phyloP scores from a whole-genome alignment of 2,888 invertebrate species.

The Zygaena filipendulae region DNA sequence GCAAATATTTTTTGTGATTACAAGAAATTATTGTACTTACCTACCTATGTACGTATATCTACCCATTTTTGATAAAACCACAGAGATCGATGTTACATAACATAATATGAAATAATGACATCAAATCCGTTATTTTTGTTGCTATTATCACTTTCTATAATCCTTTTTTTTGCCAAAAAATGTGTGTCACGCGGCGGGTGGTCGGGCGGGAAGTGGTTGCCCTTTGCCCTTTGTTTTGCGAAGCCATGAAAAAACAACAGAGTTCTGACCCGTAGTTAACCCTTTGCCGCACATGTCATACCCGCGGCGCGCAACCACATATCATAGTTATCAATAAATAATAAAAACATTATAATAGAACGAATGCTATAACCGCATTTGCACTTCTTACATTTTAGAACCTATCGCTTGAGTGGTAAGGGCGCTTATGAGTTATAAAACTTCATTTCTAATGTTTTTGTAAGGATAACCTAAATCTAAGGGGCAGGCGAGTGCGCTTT shows the following conservation, averaged over 20 bases:
- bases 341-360: neutral
- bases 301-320: constrained; percentile 28
- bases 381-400: too few relatives aligned
- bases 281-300: constrained; percentile 48
- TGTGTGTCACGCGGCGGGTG: constrained; percentile 37
- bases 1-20: too few relatives aligned
- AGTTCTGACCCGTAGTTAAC: constrained; percentile 47
- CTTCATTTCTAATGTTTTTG: too few relatives aligned
- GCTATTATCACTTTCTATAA: too few relatives aligned
- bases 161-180: constrained; percentile 34
- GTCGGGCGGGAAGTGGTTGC: constrained; percentile 47
- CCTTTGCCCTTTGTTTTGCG: constrained; percentile 45
- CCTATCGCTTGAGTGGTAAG: too few relatives aligned
- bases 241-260: constrained; percentile 53
- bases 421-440: too few relatives aligned
- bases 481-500: too few relatives aligned
- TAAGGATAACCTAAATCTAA: too few relatives aligned
- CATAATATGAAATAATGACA: constrained; percentile 34
- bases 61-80: too few relatives aligned
- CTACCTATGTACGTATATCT: too few relatives aligned
- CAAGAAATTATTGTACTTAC: neutral
- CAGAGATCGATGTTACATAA: too few relatives aligned
- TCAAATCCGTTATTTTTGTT: constrained; percentile 30
- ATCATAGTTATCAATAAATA: neutral
- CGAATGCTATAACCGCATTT: too few relatives aligned